A percentile compares a stretch with the other conserved stretches of the same genome.
These are phyloP conservation scores for Mallotus villosus DNA, from an alignment of 2,797 vertebrate species.

Conservation along the genomic window DNA sequence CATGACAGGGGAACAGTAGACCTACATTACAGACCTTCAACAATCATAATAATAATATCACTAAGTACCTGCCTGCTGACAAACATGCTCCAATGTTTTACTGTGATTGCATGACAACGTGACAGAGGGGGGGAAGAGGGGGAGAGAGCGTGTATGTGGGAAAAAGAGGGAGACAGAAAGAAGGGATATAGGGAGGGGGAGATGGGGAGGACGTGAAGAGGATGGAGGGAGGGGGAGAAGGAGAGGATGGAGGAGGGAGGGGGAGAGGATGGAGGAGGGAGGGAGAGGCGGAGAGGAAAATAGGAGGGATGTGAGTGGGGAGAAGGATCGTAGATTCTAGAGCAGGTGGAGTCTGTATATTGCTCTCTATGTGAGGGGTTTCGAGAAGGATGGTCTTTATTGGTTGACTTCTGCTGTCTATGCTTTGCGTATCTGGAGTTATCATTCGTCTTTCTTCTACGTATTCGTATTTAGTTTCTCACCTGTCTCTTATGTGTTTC, in stretches of 20 bases:
- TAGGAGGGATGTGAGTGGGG: too few species aligned
- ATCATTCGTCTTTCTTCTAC: too few species aligned
- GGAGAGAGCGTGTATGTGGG: neutral
- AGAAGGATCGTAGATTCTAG: too few species aligned
- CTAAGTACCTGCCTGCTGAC: neutral
- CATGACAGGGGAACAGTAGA: too few species aligned
- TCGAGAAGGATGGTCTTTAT: too few species aligned
- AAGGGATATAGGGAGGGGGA: neutral
- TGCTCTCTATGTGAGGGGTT: too few species aligned
- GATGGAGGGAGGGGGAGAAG: neutral
- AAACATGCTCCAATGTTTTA: slow-evolving; percentile 1
- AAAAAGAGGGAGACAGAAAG: neutral
- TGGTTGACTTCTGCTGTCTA: too few species aligned
- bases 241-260: neutral
- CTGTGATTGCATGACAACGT: neutral
- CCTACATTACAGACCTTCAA: neutral
- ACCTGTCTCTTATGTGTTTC: too few species aligned
- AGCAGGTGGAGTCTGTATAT: too few species aligned
- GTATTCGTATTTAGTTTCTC: too few species aligned
- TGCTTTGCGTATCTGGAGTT: too few species aligned
- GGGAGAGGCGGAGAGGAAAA: too few species aligned
- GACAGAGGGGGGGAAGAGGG: neutral
- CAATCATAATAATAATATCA: neutral
- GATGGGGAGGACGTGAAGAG: neutral
- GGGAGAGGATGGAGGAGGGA: neutral